These are phyloP conservation scores for Hyles vespertilio DNA, from an alignment of 1,140 invertebrate genomes.

Conservation along the genomic window DNA sequence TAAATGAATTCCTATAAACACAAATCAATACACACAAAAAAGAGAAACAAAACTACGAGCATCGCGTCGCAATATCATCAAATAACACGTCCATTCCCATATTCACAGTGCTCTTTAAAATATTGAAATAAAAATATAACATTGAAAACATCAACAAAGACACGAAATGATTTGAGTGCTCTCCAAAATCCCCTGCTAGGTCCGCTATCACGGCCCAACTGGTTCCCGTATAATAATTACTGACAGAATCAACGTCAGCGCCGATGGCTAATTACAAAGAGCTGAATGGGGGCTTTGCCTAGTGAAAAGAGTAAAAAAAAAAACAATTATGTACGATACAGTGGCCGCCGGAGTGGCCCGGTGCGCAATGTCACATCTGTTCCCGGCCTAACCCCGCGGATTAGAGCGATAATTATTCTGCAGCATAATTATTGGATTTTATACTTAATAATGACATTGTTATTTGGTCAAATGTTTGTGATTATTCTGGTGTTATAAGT, in stretches of 20 bases:
- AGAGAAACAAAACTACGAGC: too few relatives aligned
- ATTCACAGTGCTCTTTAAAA: slow-evolving; percentile 4
- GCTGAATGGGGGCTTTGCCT: slow-evolving; percentile 60
- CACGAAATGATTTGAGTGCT: slow-evolving; percentile 11
- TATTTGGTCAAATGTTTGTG: background rate
- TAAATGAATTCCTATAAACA: too few relatives aligned
- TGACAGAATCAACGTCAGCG: slow-evolving; percentile 58
- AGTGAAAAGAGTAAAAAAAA: slow-evolving; percentile 60
- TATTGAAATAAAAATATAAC: slow-evolving; percentile 6
- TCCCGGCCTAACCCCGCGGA: slow-evolving; percentile 53
- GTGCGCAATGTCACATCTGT: slow-evolving; percentile 67
- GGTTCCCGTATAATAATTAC: slow-evolving; percentile 55
- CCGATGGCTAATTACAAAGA: slow-evolving; percentile 71
- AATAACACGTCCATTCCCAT: background rate
- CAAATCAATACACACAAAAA: too few relatives aligned
- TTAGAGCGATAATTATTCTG: slow-evolving; percentile 71
- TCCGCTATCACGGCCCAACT: slow-evolving; percentile 34
- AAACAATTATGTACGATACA: slow-evolving; percentile 72
- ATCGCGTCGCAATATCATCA: background rate
- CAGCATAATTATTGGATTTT: slow-evolving; percentile 70
- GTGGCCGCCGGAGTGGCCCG: slow-evolving; percentile 64
- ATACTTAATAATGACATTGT: background rate
- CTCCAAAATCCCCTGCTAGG: slow-evolving; percentile 27
- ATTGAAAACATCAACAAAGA: slow-evolving; percentile 8
- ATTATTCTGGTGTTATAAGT: background rate